phyloP scores from a whole-genome alignment of 1,140 invertebrate genomes.

The Cotesia chilonis region DNA sequence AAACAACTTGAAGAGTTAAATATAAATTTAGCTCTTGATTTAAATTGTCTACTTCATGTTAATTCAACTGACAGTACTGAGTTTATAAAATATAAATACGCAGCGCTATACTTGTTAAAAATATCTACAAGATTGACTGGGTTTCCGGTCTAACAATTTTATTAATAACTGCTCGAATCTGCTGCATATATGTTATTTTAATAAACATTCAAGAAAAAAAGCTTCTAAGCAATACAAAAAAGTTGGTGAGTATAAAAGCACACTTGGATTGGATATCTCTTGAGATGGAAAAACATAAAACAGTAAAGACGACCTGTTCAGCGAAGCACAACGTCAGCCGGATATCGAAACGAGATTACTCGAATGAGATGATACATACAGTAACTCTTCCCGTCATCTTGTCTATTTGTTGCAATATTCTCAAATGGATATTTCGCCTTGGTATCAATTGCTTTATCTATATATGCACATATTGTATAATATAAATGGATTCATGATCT shows the following conservation, averaged over 20 bases:
- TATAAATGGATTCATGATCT: not conserved
- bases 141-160: no score
- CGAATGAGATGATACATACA: slow-evolving; percentile 29
- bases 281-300: slow-evolving; percentile 33
- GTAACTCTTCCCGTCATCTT: slow-evolving; percentile 2
- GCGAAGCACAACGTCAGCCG: slow-evolving; percentile 36
- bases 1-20: no score
- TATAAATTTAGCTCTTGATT: no score
- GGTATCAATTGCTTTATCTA: not conserved
- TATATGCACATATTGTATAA: slow-evolving; percentile 9
- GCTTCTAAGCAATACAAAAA: not conserved
- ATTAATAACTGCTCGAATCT: no score
- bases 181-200: no score
- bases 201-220: no score
- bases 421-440: slow-evolving; percentile 7
- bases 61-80: no score
- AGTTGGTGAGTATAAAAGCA: slow-evolving; percentile 16
- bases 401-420: slow-evolving; percentile 22
- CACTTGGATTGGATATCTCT: slow-evolving; percentile 12
- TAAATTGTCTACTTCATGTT: no score
- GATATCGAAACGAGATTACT: slow-evolving; percentile 37
- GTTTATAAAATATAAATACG: no score
- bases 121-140: no score
- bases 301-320: slow-evolving; percentile 28
- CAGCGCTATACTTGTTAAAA: no score